These are phyloP conservation scores for Tanypteryx hageni DNA, from an alignment of 2,888 invertebrate genomes.

Conservation along the genomic window DNA sequence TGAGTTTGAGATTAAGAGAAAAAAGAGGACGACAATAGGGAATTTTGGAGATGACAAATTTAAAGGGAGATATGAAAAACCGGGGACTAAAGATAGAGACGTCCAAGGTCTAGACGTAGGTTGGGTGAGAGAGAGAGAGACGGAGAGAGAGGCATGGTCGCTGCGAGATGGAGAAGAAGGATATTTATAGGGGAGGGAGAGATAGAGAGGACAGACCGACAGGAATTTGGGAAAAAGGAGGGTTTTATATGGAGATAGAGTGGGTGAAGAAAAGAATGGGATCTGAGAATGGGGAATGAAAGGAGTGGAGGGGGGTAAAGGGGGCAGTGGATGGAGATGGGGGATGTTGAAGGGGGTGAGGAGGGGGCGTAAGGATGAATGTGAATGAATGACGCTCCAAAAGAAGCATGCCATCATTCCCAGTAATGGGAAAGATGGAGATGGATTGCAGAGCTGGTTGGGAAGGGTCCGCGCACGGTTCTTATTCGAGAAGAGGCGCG, in stretches of 20 bases:
- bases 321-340: background rate
- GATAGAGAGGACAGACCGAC: background rate
- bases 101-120: background rate
- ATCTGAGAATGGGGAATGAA: background rate
- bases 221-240: background rate
- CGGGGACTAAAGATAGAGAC: background rate
- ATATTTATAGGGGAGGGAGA: background rate
- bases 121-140: background rate
- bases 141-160: background rate
- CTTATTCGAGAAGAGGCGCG: background rate
- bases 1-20: no score
- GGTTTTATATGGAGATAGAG: background rate
- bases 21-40: background rate
- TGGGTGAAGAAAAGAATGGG: background rate
- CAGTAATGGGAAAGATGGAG: slow-evolving; percentile 46
- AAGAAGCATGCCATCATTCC: slow-evolving; percentile 31
- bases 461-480: background rate
- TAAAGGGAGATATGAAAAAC: background rate
- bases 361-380: background rate
- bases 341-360: background rate
- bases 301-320: background rate
- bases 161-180: background rate
- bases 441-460: background rate
- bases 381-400: slow-evolving; percentile 30
- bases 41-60: slow-evolving; percentile 19